phyloP scores from a whole-genome alignment of 2,888 invertebrate species.

The Thumatha senex region DNA sequence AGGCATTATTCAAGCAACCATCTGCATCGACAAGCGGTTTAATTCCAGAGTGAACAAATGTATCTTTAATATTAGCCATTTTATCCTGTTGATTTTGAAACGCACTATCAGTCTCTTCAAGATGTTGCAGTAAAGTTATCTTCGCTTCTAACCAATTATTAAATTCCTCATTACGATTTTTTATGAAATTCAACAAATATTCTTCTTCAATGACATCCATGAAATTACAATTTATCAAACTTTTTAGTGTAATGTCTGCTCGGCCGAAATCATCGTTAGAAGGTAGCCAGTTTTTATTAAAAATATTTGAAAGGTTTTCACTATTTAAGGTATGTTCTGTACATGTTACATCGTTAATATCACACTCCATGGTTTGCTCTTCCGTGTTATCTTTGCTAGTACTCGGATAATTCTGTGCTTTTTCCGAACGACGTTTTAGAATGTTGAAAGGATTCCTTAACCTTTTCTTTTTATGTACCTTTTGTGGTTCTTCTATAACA shows the following conservation, averaged over 20 bases:
- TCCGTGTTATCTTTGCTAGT: conserved; percentile 23
- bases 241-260: conserved; percentile 50
- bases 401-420: conserved; percentile 10
- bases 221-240: conserved; percentile 31
- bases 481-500: conserved; percentile 42
- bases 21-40: conserved; percentile 54
- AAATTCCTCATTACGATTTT: conserved; percentile 42
- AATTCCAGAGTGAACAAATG: conserved; percentile 29
- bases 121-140: conserved; percentile 53
- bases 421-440: conserved; percentile 54
- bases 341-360: conserved; percentile 7
- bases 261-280: conserved; percentile 61
- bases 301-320: conserved; percentile 34
- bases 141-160: conserved; percentile 67
- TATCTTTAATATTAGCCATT: conserved; percentile 17
- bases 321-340: conserved; percentile 28
- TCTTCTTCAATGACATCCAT: conserved; percentile 49
- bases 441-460: conserved; percentile 69
- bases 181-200: conserved; percentile 56
- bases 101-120: conserved; percentile 49
- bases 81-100: conserved; percentile 36
- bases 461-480: conserved; percentile 46
- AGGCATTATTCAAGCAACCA: conserved; percentile 54
- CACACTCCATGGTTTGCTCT: background rate
- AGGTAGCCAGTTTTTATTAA: conserved; percentile 60